A percentile compares a stretch with the other conserved stretches of the same genome.
Conservation (phyloP, 2,888 invertebrate genomes). For the Plagodis pulveraria region DNA sequence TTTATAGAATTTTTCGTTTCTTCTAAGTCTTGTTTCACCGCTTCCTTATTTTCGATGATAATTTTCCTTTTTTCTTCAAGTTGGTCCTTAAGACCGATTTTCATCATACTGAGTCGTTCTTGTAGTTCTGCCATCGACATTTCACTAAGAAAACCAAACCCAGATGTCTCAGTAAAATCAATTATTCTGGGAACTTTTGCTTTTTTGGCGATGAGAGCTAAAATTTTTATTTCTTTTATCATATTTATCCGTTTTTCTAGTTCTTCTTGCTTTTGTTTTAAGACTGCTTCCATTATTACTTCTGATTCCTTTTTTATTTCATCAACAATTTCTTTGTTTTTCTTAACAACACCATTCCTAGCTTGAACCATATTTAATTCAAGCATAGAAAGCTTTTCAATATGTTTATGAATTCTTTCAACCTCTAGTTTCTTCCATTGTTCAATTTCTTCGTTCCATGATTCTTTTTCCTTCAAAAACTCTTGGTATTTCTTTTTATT, state of each 20-base stretch:
- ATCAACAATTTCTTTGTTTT: constrained; percentile 65
- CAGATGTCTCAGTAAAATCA: constrained; percentile 85
- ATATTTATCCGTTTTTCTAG: constrained; percentile 75
- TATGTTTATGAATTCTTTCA: constrained; percentile 73
- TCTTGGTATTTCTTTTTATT: constrained; percentile 81
- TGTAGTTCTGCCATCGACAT: constrained; percentile 87
- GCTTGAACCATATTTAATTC: constrained; percentile 65
- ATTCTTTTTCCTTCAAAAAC: constrained; percentile 77
- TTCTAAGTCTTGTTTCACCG: constrained; percentile 75
- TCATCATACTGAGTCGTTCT: constrained; percentile 79
- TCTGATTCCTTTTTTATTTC: constrained; percentile 64
- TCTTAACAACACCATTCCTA: constrained; percentile 52
- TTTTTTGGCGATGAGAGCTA: constrained; percentile 78
- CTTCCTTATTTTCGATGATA: constrained; percentile 73
- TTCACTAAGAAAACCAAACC: constrained; percentile 86
- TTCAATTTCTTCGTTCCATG: constrained; percentile 78
- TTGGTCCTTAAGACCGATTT: constrained; percentile 80
- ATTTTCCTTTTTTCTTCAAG: constrained; percentile 72
- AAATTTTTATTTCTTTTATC: constrained; percentile 80
- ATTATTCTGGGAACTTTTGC: constrained; percentile 80
- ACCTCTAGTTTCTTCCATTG: constrained; percentile 77
- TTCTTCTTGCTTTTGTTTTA: constrained; percentile 78
- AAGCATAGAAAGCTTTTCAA: constrained; percentile 68
- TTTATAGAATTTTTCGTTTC: constrained; percentile 73
- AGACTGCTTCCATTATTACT: constrained; percentile 58